phyloP scores from a whole-genome alignment of 35 echinoderm and acorn worm genomes.

The Heliocidaris erythrogramma region DNA sequence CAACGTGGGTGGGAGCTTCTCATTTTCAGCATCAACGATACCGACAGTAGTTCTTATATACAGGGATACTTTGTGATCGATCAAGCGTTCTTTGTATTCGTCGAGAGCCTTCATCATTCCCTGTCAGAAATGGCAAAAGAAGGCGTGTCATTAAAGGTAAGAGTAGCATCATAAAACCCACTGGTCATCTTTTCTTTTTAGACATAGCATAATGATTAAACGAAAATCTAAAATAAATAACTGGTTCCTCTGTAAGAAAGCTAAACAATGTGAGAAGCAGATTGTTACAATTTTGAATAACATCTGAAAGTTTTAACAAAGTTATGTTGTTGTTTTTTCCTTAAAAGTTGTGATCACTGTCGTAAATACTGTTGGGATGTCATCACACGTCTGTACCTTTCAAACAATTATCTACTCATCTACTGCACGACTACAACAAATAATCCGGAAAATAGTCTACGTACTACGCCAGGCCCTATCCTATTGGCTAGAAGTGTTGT shows the following conservation, averaged over 20 bases:
- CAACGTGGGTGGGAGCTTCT: slow-evolving; percentile 43
- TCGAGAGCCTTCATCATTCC: slow-evolving; percentile 58
- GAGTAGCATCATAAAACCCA: no score
- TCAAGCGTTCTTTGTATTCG: slow-evolving; percentile 65
- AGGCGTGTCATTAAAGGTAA: background rate
- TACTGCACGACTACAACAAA: background rate
- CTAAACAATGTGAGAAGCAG: background rate
- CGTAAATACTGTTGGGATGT: background rate
- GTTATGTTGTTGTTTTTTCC: background rate
- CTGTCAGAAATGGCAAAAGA: slow-evolving; percentile 15
- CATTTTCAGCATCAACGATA: slow-evolving; percentile 38
- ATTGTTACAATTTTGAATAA: background rate
- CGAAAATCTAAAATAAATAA: no score
- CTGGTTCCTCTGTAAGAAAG: background rate
- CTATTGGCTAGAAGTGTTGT: slow-evolving; percentile 43
- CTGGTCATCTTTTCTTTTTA: no score
- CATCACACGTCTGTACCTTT: background rate
- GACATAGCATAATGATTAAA: no score
- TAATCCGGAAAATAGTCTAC: background rate
- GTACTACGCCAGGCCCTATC: slow-evolving; percentile 55
- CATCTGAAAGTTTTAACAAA: background rate
- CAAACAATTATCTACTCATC: background rate
- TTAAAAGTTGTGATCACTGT: background rate
- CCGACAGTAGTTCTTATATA: slow-evolving; percentile 53
- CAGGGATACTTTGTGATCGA: slow-evolving; percentile 48